phyloP scores from a whole-genome alignment of 2,888 invertebrate species.

The Anorthoa munda region DNA sequence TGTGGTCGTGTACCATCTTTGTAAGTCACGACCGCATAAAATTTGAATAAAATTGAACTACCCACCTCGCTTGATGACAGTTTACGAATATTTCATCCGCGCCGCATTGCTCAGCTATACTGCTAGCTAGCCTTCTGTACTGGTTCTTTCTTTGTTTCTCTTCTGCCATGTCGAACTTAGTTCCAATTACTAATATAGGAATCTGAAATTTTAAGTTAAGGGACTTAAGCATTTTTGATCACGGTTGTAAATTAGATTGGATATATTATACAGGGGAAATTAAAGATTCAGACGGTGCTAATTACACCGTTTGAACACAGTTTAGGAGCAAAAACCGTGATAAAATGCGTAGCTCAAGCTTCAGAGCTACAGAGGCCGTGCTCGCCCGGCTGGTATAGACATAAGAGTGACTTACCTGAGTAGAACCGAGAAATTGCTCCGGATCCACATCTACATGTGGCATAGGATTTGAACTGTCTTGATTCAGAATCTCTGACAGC shows the following conservation, averaged over 20 bases:
- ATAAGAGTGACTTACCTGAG: slow-evolving; percentile 88
- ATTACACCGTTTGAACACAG: too few relatives aligned
- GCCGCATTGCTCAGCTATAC: slow-evolving; percentile 97
- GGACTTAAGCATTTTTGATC: neutral
- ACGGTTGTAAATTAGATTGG: neutral
- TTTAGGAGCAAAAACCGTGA: too few relatives aligned
- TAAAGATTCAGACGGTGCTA: too few relatives aligned
- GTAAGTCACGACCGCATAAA: neutral
- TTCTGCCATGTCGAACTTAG: slow-evolving; percentile 96
- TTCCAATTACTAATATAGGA: slow-evolving; percentile 98
- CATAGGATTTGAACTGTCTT: slow-evolving; percentile 90
- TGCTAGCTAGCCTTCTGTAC: slow-evolving; percentile 90
- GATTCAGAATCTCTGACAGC: slow-evolving; percentile 97
- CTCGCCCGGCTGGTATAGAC: too few relatives aligned
- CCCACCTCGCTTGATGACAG: slow-evolving; percentile 90
- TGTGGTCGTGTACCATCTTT: too few relatives aligned
- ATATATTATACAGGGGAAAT: neutral
- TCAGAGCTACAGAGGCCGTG: too few relatives aligned
- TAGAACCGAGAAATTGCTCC: slow-evolving; percentile 96
- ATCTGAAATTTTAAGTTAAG: slow-evolving; percentile 90
- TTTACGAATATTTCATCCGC: slow-evolving; percentile 98
- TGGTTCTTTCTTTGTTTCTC: slow-evolving; percentile 93
- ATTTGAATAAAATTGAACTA: slow-evolving; percentile 1
- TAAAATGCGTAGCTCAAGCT: too few relatives aligned
- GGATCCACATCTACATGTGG: slow-evolving; percentile 94